Percentiles rank a stretch among this genome's conserved stretches.
phyloP scores from a whole-genome alignment of 2,113 vertebrate species.

The Psephotus haematonotus region DNA sequence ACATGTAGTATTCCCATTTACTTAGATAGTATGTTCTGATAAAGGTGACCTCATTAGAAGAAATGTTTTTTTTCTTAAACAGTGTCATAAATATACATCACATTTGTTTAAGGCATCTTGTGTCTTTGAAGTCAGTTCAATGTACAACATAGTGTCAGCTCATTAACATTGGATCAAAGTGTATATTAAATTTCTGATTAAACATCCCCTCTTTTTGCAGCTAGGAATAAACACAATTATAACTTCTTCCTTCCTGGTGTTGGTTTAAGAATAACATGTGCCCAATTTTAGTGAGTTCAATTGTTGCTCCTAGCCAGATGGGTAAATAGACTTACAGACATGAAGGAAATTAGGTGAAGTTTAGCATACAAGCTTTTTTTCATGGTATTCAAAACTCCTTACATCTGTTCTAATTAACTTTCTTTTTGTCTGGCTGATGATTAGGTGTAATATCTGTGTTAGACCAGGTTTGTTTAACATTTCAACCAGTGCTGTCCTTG shows the following conservation, averaged over 20 bases:
- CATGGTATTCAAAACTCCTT: not conserved
- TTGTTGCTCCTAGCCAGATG: slow-evolving; percentile 48
- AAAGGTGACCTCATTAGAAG: slow-evolving; percentile 58
- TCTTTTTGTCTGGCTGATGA: slow-evolving; percentile 40
- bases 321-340: slow-evolving; percentile 52
- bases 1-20: not conserved
- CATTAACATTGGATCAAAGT: slow-evolving; percentile 61
- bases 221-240: slow-evolving; percentile 63
- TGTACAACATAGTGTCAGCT: slow-evolving; percentile 43
- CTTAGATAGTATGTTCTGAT: slow-evolving; percentile 40
- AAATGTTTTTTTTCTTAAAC: slow-evolving; percentile 54
- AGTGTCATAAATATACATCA: slow-evolving; percentile 59
- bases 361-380: not conserved
- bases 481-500: slow-evolving; percentile 4
- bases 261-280: slow-evolving; percentile 49
- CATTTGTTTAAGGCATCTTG: slow-evolving; percentile 52
- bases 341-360: slow-evolving; percentile 26
- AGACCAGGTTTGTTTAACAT: not conserved
- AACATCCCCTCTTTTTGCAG: slow-evolving; percentile 47
- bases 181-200: slow-evolving; percentile 63
- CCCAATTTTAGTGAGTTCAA: slow-evolving; percentile 19
- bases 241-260: slow-evolving; percentile 60
- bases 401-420: slow-evolving; percentile 47
- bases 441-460: slow-evolving; percentile 7
- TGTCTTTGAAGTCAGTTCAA: slow-evolving; percentile 56